Evolutionary conservation across 2,797 vertebrate species (phyloP).

Genomic region (Lagodon rhomboides): DNA sequence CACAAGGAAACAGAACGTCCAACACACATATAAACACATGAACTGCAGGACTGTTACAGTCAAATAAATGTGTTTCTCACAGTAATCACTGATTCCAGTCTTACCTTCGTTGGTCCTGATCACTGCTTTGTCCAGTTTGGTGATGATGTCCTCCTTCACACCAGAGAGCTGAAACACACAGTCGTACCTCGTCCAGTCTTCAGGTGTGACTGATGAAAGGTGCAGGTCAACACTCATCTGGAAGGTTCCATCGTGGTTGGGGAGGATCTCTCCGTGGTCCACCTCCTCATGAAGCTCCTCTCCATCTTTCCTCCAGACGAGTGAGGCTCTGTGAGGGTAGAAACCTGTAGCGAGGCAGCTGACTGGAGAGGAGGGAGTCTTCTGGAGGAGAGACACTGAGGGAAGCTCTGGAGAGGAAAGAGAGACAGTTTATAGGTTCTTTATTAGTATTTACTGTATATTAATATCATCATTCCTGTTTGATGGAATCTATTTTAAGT

Average conservation of each 20-base stretch:
- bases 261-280: not conserved
- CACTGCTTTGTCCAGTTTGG: not conserved
- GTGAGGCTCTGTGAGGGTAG: no score
- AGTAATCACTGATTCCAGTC: not conserved
- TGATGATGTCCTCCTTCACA: not conserved
- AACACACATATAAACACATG: no score
- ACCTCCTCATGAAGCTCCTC: not conserved
- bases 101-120: not conserved
- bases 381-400: not conserved
- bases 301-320: no score
- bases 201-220: not conserved
- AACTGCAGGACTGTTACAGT: no score
- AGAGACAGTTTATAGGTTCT: not conserved
- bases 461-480: not conserved
- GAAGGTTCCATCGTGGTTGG: not conserved
- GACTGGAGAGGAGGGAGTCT: not conserved
- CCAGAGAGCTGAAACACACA: not conserved
- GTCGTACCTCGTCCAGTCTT: not conserved
- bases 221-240: not conserved
- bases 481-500: not conserved
- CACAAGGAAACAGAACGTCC: no score
- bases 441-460: no score
- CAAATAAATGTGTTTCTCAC: no score
- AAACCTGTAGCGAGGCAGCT: no score
- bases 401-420: not conserved